Evolutionary conservation across 2,113 vertebrate genomes (phyloP), one percentile per base, ranked within the genome.

Genomic region (Melospiza melodia): DNA sequence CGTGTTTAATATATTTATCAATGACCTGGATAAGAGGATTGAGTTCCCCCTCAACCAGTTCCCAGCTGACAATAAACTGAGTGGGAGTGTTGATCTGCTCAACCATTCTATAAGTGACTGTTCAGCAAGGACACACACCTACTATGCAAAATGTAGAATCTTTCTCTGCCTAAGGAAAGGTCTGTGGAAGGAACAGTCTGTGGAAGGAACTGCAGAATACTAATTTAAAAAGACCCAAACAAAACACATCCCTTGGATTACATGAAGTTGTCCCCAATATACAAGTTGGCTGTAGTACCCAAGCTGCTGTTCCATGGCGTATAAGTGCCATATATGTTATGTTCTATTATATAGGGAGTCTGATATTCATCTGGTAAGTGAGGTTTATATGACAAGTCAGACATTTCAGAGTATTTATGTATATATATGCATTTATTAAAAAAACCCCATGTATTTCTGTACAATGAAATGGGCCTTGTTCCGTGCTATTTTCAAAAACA

Each of bases 401-500:
- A 41, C 4, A 66, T 28, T 35, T 5, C 4, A 49, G 12, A 44
- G 11, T 76, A 63, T 72, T 68, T 86, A 44, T 17, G 3, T 14
- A 18, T 19, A 23, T 31, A 25, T 25, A n/a, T 44, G 10, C 31
- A 54, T 16, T 31, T 62, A 52, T 52, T 11, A 12, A 13, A 25
- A 67, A 61, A 68, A 3, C 0, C 3, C 5, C 14, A 63, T 1
- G 2, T 22, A 28, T 68, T 68, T 55, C 12, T 62, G 8, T 30
- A 8, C 35, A 21, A 33, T 72, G 39, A 66, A 79, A 44, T 21
- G 3, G 9, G 3, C 37, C 4, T 48, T 68, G 5, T 43, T 72
- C 11, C 37, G 24, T 73, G 10, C 12, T 9, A 46, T 81, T 84
- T 61, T 12, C 11, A 37, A 25, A 87, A 18, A 30, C 2, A 51